Base-by-base conservation (phyloP, 2,113 vertebrate species). In the Chitala chitala region DNA sequence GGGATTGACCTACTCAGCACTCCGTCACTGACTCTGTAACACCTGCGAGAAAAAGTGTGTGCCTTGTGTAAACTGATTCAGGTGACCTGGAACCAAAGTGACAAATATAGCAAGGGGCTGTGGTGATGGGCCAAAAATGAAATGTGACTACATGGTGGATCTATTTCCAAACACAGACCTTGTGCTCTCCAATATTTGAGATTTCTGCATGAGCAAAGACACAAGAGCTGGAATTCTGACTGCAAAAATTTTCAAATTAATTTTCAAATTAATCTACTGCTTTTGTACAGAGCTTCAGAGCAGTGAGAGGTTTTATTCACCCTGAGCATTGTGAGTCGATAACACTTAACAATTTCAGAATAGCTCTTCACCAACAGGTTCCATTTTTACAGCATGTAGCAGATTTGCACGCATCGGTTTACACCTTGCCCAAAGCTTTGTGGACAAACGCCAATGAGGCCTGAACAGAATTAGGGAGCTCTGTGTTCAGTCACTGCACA, bases 101-200 rank as follows among this genome's bases (percentile, higher is more conserved):
- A 29, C 48, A 72, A 72, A 72, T 72, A 33, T 72, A 72, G n/a
- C 33, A 55, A 36, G 17, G 17, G 50, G 1, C 3, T 12, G 46
- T 36, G 29, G 6, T 10, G 54, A 10, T 12, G 22, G 40, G 36
- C 24, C 24, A 38, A 9, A 33, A 72, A 59, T 24, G 2, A 36
- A 31, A 5, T 4, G 10, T 42, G 1, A 42, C 54, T 20, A 29
- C n/a, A 40, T 48, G 55, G 38, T n/a, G 26, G 42, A 48, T 63
- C 59, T 17, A 7, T n/a, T 63, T 38, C 59, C 64, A 31, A 17
- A 13, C 64, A 10, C 48, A 2, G 7, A 15, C 12, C 48, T 20
- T 8, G 12, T 68, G 40, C 15, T 68, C 40, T 46, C n/a, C 40
- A 5, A 31, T 29, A 15, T 15, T 31, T 59, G 29, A 33, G 33